Evolutionary conservation across 30 jellyfish, hydroid and myxozoan species (phyloP).

Genomic region (Cassiopea andromeda): DNA sequence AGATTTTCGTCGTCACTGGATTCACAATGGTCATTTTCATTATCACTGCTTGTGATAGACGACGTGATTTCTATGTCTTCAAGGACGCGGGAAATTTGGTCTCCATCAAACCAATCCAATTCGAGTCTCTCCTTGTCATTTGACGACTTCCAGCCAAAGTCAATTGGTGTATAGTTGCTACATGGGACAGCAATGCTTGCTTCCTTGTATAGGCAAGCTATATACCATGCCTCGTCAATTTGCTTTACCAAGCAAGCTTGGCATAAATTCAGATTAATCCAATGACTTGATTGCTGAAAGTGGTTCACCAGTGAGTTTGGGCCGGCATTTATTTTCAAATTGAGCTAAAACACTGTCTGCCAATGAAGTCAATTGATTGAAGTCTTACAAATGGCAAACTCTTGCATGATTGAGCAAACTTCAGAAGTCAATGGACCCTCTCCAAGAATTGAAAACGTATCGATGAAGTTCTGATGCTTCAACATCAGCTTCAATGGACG

Average conservation of each 20-base stretch:
- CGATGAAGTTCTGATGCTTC: constrained; percentile 14
- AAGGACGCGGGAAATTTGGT: background rate
- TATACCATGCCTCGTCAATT: constrained; percentile 17
- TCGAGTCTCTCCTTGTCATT: background rate
- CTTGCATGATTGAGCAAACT: background rate
- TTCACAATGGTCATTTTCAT: background rate
- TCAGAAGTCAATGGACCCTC: constrained; percentile 4
- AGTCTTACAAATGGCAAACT: constrained; percentile 26
- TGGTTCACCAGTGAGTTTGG: constrained; percentile 25
- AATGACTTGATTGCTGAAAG: constrained; percentile 20
- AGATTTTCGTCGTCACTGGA: constrained; percentile 12
- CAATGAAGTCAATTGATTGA: background rate
- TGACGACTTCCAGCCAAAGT: constrained; percentile 32
- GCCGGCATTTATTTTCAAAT: constrained; percentile 22
- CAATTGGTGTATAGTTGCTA: constrained; percentile 14
- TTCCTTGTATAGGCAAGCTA: constrained; percentile 28
- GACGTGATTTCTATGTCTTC: background rate
- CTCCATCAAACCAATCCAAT: constrained; percentile 19
- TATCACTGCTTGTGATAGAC: background rate
- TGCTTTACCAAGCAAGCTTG: constrained; percentile 11
- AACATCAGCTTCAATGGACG: constrained; percentile 29
- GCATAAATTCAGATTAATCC: constrained; percentile 21
- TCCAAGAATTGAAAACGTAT: constrained; percentile 13
- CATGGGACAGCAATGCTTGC: constrained; percentile 31
- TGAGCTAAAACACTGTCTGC: constrained; percentile 10